Percentiles rank a stretch among this genome's conserved stretches.
Evolutionary conservation across 1,140 invertebrate species (phyloP).

Genomic region (Lamellibrachia luymesi): DNA sequence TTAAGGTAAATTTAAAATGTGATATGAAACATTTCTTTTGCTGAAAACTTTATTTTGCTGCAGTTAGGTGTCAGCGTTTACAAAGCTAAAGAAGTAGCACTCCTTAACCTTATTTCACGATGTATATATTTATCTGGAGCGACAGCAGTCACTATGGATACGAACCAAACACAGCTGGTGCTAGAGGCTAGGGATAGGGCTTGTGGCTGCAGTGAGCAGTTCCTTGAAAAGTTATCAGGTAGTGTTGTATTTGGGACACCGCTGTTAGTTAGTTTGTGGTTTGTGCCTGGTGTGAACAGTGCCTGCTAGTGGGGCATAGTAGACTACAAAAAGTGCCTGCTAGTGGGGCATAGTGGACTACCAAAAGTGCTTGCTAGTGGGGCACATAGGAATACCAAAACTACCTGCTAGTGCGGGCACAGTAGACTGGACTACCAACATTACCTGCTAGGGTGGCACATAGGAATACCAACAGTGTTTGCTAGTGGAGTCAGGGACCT

Average conservation of each 20-base stretch:
- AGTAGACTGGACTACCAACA: not conserved
- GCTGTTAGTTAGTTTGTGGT: not conserved
- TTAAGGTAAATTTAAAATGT: too few species aligned
- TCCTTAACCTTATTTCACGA: not conserved
- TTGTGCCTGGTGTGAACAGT: not conserved
- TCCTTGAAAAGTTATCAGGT: not conserved
- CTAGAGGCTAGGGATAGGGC: not conserved
- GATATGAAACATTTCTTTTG: not conserved
- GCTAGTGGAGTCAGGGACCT: not conserved
- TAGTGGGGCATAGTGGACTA: not conserved
- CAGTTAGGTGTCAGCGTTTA: not conserved
- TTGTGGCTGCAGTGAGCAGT: not conserved
- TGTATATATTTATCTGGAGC: not conserved
- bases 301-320: not conserved
- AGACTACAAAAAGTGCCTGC: not conserved
- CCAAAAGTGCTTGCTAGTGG: not conserved
- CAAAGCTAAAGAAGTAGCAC: not conserved
- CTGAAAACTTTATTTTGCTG: not conserved
- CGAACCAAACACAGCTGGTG: not conserved
- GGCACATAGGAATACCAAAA: not conserved
- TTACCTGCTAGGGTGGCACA: not conserved
- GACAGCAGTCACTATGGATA: not conserved
- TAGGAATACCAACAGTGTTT: too few species aligned
- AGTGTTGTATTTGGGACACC: not conserved
- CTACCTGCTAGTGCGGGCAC: not conserved